Evolutionary conservation across 2,113 vertebrate species (phyloP), one percentile per base, ranked within the genome.

Genomic region (Phainopepla nitens): DNA sequence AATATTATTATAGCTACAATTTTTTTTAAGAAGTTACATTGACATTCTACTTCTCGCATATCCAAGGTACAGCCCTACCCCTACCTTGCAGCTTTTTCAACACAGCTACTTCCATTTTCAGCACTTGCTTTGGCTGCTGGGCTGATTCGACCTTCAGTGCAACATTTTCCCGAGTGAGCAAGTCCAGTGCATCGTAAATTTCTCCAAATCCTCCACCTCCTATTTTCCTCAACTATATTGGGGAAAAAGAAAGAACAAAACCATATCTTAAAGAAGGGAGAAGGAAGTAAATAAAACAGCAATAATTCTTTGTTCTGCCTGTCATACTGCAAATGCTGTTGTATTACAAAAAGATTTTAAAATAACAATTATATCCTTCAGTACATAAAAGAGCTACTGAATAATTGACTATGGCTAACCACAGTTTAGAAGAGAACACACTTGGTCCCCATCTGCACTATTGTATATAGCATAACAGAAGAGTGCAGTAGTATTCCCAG

Each of bases 101-200:
- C 85, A 99, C 99, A 39, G 99, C 99, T 75, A 99, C 99, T 98
- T 99, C 99, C 99, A 99, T 99, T 97, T 99, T 99, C 78, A 99
- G 98, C 87, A 99, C 99, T 97, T 99, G 99, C 96, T 99, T 99
- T 89, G 99, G 99, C 96, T 99, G 99, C 97, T 99, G 99, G 93
- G 99, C 99, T 57, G 99, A 99, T 97, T 99, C 99, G 91, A 99
- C 99, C 97, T 99, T 99, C 97, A 99, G 97, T 18, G 99, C 99
- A 96, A 99, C 99, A 3, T 98, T 99, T 97, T 98, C 98, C 94
- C 98, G 98, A 69, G 98, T 99, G 95, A 99, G 98, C 96, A 99
- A 97, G 97, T 99, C 99, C 98, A 99, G 89, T 10, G 99, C 99
- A 98, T 99, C 99, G 98, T 99, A 99, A 97, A 99, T 99, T 98